Base-by-base conservation (phyloP, 2,888 invertebrate species). In the Pherbina coryleti region DNA sequence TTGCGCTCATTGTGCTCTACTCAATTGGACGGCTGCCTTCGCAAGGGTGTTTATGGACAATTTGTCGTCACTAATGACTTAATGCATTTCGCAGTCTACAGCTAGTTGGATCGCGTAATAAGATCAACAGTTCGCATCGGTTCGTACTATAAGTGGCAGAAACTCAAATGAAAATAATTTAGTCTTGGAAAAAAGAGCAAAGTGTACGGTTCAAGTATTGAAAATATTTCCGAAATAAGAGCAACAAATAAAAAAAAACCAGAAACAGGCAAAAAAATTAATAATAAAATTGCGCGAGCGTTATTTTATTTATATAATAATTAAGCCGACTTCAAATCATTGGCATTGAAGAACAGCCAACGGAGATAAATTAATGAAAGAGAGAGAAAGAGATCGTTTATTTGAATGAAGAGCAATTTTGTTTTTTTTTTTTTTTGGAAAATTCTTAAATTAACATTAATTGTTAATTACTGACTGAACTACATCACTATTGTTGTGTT, bases 1-100 rank as follows among this genome's bases (percentile, higher is more conserved):
- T 67, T 67, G 67, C 67, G 67, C n/a, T 11, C 67, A 37, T 44
- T 11, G 44, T 55, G 64, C 22, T 66, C 57, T 1, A 11, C 31
- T 31, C 37, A n/a, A 17, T 3, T 55, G 7, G 3, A 22, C 37
- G 37, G 34, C 57, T 55, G 57, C 73, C 51, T 70, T 17, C 70
- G 60, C 25, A 80, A 79, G 81, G 81, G 81, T 84, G 82, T 86
- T 86, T 85, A 87, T 88, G 87, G 87, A 85, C 86, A 88, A 89
- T 88, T 88, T 89, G 88, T 88, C 86, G 85, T 86, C 86, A 84
- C 86, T 86, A 89, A 89, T 87, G 89, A 88, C 87, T 89, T 89
- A 89, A 89, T 89, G 88, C 84, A 84, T 89, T 89, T 86, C 85
- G 84, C 89, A 89, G 87, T 78, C 78, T 1, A n/a, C 8, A 19